Evolutionary conservation across 2,113 vertebrate genomes (phyloP).

Genomic region (Geococcyx californianus): DNA sequence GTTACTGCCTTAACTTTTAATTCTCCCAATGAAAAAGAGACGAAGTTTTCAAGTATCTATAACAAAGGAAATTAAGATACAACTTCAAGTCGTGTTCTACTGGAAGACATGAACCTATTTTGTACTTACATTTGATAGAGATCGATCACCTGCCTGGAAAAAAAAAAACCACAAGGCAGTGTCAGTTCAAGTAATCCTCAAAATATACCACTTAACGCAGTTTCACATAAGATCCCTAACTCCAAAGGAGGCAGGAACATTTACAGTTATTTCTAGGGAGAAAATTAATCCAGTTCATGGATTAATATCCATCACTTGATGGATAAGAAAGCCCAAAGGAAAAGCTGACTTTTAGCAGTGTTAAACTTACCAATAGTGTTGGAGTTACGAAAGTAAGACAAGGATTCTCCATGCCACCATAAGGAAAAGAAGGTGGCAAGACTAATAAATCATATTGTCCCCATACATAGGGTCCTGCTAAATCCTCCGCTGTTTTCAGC

Average conservation of each 20-base stretch:
- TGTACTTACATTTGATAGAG: slow-evolving; percentile 91
- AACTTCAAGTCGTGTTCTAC: background rate
- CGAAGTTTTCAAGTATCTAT: background rate
- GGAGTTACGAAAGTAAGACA: slow-evolving; percentile 97
- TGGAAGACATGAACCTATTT: background rate
- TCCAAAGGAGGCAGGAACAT: background rate
- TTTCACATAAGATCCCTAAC: background rate
- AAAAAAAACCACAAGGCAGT: background rate
- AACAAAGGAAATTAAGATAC: background rate
- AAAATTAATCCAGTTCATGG: background rate
- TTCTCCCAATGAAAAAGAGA: background rate
- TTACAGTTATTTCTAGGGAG: background rate
- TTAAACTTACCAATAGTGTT: slow-evolving; percentile 86
- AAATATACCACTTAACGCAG: background rate
- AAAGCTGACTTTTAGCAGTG: background rate
- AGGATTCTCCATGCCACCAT: slow-evolving; percentile 97
- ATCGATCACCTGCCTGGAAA: slow-evolving; percentile 90
- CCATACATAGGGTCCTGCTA: slow-evolving; percentile 94
- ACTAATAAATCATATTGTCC: slow-evolving; percentile 93
- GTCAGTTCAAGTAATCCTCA: background rate
- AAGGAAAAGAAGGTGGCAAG: slow-evolving; percentile 94
- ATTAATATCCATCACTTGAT: background rate
- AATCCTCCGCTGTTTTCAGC: slow-evolving; percentile 89
- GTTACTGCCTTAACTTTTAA: background rate
- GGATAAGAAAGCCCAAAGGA: background rate